Base-by-base conservation (phyloP, 2,888 invertebrate genomes). In the Drosophila prolongata region DNA sequence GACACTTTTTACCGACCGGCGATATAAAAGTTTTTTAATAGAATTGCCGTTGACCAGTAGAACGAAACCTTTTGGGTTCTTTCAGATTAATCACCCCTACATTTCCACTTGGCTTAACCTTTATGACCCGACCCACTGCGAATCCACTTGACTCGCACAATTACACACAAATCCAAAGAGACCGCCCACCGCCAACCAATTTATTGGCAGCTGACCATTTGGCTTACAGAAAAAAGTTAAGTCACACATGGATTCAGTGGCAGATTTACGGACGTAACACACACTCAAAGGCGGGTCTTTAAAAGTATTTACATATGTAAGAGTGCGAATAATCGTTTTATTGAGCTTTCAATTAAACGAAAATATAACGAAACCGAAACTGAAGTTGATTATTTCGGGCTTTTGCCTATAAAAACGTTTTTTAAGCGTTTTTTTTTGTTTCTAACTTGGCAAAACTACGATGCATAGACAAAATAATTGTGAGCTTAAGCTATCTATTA, bases 161-260 rank as follows among this genome's bases (percentile, higher is more conserved):
- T 19, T 64, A 24, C 40, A 58, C 53, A 19, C 35, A 19, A 35
- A 19, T 9, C 14, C 40, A 54, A 24, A 37, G 66, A 44, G 59
- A 24, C 35, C 47, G 75, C 75, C 80, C 77, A 69, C 68, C 61
- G 75, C 52, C 77, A 64, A 54, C 42, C 55, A 70, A 86, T 84
- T 80, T 84, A 86, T 86, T 83, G 79, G 77, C 66, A 77, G 56
- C 69, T 74, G 73, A 77, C 83, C 80, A 62, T 76, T 76, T 76
- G 53, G 73, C 61, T 69, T 38, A 46, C n/a, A 8, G 24, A 14
- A 43, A 43, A 30, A 59, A 54, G 24, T n/a, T 42, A 24, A 8
- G 76, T 77, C 75, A 68, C 77, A 82, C 76, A 74, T 70, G 68
- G 75, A 70, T 79, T 72, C 77, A 44, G 77, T 74, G 77, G 73